Percentiles rank a stretch among this genome's conserved stretches.
These are phyloP conservation scores for Parasteatoda lunata DNA, from an alignment of 2,888 invertebrate species.

Conservation along the genomic window DNA sequence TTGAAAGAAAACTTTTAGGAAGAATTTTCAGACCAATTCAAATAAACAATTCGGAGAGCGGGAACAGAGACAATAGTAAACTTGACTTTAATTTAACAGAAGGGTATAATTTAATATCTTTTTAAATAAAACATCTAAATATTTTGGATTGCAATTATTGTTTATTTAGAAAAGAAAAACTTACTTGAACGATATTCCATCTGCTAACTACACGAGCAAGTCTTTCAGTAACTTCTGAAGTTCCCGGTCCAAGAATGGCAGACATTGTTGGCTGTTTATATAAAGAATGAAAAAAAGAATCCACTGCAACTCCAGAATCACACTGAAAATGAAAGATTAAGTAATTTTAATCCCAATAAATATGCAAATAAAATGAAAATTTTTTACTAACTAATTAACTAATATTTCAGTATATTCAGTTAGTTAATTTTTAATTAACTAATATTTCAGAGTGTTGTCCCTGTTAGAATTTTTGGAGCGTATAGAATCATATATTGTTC, in stretches of 20 bases:
- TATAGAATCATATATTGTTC: too few species aligned
- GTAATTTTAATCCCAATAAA: not conserved
- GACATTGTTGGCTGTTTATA: conserved; percentile 84
- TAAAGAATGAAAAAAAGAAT: conserved; percentile 92
- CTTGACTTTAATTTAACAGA: too few species aligned
- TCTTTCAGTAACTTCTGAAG: conserved; percentile 92
- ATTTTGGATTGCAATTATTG: too few species aligned
- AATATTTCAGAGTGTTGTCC: not conserved
- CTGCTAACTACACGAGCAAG: conserved; percentile 92
- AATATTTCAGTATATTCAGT: too few species aligned
- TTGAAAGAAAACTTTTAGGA: too few species aligned
- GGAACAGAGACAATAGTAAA: too few species aligned
- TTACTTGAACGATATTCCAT: conserved; percentile 93
- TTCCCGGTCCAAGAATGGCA: conserved; percentile 89
- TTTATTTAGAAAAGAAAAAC: not conserved
- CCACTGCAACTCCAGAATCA: conserved; percentile 91
- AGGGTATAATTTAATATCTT: too few species aligned
- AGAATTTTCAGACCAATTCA: too few species aligned
- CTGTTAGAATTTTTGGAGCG: not conserved
- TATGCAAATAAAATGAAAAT: not conserved
- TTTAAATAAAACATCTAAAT: too few species aligned
- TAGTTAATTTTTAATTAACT: too few species aligned
- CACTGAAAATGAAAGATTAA: conserved; percentile 79
- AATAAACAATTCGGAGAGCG: too few species aligned
- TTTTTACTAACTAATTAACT: too few species aligned